These are phyloP conservation scores for Odontocolon sp. DNA, from an alignment of 2,888 invertebrate genomes.

Conservation along the genomic window DNA sequence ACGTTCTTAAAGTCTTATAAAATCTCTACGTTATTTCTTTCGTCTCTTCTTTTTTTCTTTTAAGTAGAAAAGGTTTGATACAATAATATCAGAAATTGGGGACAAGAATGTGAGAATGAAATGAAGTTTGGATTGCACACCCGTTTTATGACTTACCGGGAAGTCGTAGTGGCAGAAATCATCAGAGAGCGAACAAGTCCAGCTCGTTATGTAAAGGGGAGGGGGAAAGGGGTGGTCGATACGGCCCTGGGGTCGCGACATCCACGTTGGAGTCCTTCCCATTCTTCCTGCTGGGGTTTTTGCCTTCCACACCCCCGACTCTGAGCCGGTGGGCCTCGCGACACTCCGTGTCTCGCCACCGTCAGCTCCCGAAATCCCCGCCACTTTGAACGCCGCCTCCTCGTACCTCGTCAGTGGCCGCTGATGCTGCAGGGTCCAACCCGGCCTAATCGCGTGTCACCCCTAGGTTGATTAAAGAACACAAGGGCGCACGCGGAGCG, in stretches of 20 bases:
- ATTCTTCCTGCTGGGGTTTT: conserved; percentile 78
- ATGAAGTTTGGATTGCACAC: not conserved
- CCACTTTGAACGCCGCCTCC: conserved; percentile 64
- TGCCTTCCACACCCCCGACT: conserved; percentile 68
- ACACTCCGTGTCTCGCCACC: conserved; percentile 50
- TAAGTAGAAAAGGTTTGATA: too few relatives aligned
- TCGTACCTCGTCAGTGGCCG: too few relatives aligned
- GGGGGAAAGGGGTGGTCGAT: conserved; percentile 75
- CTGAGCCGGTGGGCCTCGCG: conserved; percentile 4
- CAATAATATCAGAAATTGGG: too few relatives aligned
- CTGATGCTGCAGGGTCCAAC: conserved; percentile 67
- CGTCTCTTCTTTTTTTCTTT: too few relatives aligned
- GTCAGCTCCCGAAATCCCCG: conserved; percentile 60
- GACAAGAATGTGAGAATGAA: not conserved
- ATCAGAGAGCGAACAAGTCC: not conserved
- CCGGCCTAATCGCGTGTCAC: conserved; percentile 77
- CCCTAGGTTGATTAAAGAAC: conserved; percentile 79
- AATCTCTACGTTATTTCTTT: too few relatives aligned
- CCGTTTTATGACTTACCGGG: not conserved
- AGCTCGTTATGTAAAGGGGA: not conserved
- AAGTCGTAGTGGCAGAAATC: conserved; percentile 5
- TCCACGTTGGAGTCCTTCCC: conserved; percentile 76
- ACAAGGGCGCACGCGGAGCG: conserved; percentile 65
- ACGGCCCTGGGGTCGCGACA: conserved; percentile 77
- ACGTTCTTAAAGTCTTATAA: too few relatives aligned